phyloP scores from a whole-genome alignment of 2,888 invertebrate species.

The Nemurella pictetii region DNA sequence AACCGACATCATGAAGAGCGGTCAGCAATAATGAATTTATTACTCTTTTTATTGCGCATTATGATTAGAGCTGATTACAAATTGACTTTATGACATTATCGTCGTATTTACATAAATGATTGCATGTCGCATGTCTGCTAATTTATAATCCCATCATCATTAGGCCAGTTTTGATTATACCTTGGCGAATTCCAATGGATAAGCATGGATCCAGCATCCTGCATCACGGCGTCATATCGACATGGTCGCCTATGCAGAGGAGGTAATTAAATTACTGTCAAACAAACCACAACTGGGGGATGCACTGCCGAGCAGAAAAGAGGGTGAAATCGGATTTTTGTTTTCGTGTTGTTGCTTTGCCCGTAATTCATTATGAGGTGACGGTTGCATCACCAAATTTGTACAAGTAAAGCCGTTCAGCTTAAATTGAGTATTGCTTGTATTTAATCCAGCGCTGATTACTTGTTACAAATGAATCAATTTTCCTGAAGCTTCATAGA shows the following conservation, averaged over 20 bases:
- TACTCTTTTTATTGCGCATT: constrained; percentile 12
- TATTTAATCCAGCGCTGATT: too few species aligned
- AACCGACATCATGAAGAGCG: background rate
- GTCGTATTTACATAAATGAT: constrained; percentile 17
- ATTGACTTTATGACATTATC: constrained; percentile 25
- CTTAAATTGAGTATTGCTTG: too few species aligned
- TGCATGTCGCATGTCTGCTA: constrained; percentile 7
- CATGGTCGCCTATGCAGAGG: background rate
- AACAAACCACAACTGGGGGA: background rate
- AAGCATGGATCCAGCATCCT: background rate
- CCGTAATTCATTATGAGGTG: background rate
- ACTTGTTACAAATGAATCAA: too few species aligned
- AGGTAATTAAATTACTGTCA: background rate
- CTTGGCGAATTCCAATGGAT: background rate
- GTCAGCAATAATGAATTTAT: constrained; percentile 13
- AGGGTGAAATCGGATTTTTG: background rate
- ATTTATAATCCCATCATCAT: constrained; percentile 7
- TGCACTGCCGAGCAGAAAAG: background rate
- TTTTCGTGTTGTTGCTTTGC: background rate
- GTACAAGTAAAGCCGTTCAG: too few species aligned
- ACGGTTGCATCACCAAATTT: background rate
- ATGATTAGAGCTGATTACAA: constrained; percentile 13
- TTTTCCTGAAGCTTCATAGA: too few species aligned
- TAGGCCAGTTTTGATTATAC: constrained; percentile 4
- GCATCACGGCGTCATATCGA: background rate